Conservation (phyloP, 2,888 invertebrate species). For the Melinopterus prodromus region DNA sequence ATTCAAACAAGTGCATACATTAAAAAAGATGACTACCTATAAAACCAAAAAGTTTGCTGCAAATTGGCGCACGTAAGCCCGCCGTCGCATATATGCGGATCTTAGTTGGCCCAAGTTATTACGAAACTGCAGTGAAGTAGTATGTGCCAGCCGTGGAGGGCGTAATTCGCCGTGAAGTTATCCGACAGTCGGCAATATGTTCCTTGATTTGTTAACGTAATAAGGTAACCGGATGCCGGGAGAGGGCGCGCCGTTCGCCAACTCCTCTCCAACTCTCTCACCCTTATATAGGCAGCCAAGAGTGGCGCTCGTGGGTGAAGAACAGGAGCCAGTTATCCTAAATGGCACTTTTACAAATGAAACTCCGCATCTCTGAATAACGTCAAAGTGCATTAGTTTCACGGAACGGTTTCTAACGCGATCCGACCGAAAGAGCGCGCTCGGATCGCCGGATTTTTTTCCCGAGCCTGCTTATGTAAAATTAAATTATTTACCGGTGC, state of each 20-base stretch:
- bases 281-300: background rate
- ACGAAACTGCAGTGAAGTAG: background rate
- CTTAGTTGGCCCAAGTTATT: background rate
- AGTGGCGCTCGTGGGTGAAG: background rate
- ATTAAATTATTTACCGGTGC: background rate
- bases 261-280: background rate
- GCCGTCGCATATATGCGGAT: background rate
- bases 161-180: background rate
- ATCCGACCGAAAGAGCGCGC: background rate
- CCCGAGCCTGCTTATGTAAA: background rate
- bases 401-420: background rate
- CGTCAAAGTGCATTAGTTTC: background rate
- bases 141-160: background rate
- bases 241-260: background rate
- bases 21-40: background rate
- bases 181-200: background rate
- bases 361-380: background rate
- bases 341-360: constrained; percentile 4
- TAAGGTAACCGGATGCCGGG: background rate
- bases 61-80: background rate
- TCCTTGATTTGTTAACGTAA: constrained; percentile 4
- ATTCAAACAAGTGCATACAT: too few species aligned
- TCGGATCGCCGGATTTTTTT: background rate
- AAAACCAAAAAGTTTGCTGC: background rate
- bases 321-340: background rate